phyloP scores from a whole-genome alignment of 2,888 invertebrate species.

The Epinotia brunnichana region DNA sequence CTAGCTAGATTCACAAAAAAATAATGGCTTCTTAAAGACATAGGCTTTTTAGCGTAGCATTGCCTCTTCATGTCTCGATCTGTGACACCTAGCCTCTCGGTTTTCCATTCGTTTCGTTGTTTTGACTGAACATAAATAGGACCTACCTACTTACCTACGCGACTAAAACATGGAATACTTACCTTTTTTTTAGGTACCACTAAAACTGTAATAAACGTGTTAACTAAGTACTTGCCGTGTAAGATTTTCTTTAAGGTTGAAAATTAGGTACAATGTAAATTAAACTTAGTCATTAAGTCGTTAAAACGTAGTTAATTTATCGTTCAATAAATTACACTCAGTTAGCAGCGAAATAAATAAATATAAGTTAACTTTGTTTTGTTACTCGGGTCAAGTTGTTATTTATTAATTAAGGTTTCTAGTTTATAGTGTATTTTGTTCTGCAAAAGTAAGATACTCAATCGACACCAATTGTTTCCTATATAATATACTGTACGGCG shows the following conservation, averaged over 20 bases:
- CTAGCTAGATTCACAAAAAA: too few species aligned
- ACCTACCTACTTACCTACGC: not conserved
- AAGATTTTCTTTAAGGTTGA: constrained; percentile 29
- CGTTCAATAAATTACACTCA: constrained; percentile 2
- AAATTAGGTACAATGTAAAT: constrained; percentile 11
- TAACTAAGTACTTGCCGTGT: constrained; percentile 10
- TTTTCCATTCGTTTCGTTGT: not conserved
- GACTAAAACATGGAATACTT: not conserved
- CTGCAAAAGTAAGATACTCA: not conserved
- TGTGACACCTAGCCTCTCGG: too few species aligned
- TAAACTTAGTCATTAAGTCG: constrained; percentile 19
- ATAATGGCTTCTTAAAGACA: too few species aligned
- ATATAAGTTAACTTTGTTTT: constrained; percentile 9
- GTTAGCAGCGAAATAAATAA: constrained; percentile 30
- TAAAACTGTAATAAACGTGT: constrained; percentile 13
- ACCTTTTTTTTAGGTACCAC: not conserved
- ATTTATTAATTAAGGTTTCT: constrained; percentile 18
- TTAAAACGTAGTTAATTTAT: constrained; percentile 29
- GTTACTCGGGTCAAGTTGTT: constrained; percentile 12
- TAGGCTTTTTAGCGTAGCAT: too few species aligned
- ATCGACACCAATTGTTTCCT: not conserved
- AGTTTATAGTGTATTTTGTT: not conserved
- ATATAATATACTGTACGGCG: too few species aligned
- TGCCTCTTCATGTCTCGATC: too few species aligned
- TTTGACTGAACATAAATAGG: not conserved